Conservation (phyloP, 53 echinoderm and acorn worm species). For the Henricia sp. region DNA sequence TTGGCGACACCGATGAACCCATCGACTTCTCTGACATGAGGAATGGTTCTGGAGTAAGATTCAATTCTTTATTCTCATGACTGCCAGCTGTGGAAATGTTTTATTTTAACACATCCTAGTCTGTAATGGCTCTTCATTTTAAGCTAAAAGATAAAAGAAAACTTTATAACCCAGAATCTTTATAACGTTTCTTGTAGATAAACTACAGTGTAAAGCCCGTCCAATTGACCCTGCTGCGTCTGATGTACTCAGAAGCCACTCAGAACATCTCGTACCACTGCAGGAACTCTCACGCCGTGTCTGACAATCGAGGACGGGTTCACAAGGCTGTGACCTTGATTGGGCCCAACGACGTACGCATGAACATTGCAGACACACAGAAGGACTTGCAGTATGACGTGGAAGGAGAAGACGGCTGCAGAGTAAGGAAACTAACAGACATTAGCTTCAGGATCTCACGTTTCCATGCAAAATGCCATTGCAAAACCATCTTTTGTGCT, state of each 20-base stretch:
- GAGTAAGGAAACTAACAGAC: too few species aligned
- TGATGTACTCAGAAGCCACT: constrained; percentile 69
- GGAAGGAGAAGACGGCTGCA: constrained; percentile 81
- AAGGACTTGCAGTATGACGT: constrained; percentile 25
- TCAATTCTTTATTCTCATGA: not conserved
- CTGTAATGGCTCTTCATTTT: too few species aligned
- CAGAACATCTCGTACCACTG: constrained; percentile 91
- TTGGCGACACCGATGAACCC: constrained; percentile 46
- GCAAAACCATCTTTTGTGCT: too few species aligned
- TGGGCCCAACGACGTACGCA: constrained; percentile 29
- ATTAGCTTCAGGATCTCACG: too few species aligned
- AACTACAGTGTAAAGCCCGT: constrained; percentile 66
- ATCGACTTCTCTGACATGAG: constrained; percentile 56
- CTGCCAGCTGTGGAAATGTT: too few species aligned
- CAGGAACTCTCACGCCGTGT: constrained; percentile 81
- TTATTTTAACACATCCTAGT: too few species aligned
- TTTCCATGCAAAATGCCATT: too few species aligned
- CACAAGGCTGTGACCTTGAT: constrained; percentile 70
- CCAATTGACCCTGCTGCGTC: constrained; percentile 91
- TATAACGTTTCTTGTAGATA: too few species aligned
- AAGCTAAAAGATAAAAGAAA: too few species aligned
- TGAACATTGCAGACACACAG: constrained; percentile 65
- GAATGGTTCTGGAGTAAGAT: constrained; percentile 44
- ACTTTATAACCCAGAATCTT: too few species aligned
- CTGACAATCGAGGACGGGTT: constrained; percentile 44